phyloP scores from a whole-genome alignment of 2,797 vertebrate genomes.

The Enteromius treurensis region DNA sequence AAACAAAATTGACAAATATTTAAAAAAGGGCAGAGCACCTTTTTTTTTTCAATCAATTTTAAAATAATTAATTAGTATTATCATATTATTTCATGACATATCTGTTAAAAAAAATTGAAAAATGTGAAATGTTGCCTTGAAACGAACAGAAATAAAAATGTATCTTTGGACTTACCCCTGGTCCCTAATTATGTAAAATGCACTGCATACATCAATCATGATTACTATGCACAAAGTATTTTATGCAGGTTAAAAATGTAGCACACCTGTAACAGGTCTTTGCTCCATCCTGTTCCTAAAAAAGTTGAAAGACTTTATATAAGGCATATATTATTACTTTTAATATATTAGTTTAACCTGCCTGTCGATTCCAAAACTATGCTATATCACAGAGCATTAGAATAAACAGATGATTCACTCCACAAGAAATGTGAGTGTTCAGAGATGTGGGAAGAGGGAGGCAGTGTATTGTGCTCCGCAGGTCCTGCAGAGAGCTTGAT shows the following conservation, averaged over 20 bases:
- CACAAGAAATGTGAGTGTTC: constrained; percentile 30
- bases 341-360: not conserved
- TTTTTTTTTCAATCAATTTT: no score
- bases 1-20: no score
- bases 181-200: not conserved
- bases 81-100: not conserved
- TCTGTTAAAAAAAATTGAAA: not conserved
- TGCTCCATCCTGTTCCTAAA: not conserved
- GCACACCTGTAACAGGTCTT: not conserved
- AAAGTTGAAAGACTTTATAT: not conserved
- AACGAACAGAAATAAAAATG: not conserved
- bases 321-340: not conserved
- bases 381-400: not conserved
- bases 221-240: not conserved
- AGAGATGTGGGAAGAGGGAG: constrained; percentile 19
- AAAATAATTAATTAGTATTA: no score
- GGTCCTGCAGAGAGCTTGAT: constrained; percentile 28
- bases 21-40: no score
- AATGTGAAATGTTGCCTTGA: not conserved
- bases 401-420: constrained; percentile 36
- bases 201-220: not conserved
- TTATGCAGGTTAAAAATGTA: not conserved
- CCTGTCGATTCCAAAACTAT: not conserved
- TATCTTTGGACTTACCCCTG: not conserved
- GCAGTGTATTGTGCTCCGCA: constrained; percentile 29